phyloP scores from a whole-genome alignment of 2,888 invertebrate genomes.

The Leuctra nigra region DNA sequence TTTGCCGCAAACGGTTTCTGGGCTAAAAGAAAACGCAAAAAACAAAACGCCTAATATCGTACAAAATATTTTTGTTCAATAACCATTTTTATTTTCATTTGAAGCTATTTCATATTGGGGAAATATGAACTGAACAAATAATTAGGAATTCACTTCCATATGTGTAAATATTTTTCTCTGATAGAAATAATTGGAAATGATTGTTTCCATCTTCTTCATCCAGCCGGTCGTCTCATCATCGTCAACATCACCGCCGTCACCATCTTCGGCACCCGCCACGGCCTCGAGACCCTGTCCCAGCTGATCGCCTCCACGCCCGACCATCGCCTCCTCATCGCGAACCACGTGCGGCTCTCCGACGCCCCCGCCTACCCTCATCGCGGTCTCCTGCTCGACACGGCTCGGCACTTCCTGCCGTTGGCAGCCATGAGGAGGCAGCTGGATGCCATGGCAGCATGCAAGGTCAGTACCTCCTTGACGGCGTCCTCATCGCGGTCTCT shows the following conservation, averaged over 20 bases:
- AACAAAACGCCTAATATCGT: no score
- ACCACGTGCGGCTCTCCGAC: conserved; percentile 62
- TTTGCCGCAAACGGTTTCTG: no score
- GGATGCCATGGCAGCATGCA: background rate
- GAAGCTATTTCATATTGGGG: no score
- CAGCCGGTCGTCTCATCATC: conserved; percentile 42
- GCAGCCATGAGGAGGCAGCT: conserved; percentile 49
- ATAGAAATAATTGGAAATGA: background rate
- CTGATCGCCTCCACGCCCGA: conserved; percentile 43
- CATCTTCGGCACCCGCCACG: conserved; percentile 69
- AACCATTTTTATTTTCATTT: no score
- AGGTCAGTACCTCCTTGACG: background rate
- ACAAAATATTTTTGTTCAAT: no score
- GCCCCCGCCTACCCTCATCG: conserved; percentile 76
- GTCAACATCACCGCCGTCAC: conserved; percentile 34
- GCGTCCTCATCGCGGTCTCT: background rate
- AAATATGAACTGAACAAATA: no score
- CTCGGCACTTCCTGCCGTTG: conserved; percentile 79
- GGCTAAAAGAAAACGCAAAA: no score
- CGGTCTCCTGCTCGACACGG: conserved; percentile 82
- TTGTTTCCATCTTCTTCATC: no score
- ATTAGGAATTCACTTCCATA: no score
- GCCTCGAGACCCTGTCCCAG: conserved; percentile 68
- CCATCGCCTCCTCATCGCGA: conserved; percentile 48
- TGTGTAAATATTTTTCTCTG: no score